Evolutionary conservation across 2,113 vertebrate genomes (phyloP).

Genomic region (Pseudorasbora parva): DNA sequence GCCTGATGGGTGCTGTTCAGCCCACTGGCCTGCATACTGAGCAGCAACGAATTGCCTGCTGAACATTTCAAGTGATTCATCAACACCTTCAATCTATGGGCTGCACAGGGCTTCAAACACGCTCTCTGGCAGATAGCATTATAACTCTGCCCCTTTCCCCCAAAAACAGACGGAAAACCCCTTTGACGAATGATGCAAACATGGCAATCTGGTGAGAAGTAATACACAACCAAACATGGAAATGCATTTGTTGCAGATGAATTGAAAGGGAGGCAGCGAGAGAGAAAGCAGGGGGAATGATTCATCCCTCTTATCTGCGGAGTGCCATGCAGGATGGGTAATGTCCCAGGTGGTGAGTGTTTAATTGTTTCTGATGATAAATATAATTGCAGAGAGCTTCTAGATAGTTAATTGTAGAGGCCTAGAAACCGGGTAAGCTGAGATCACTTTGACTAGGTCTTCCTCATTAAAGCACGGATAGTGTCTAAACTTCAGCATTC

Average conservation of each 20-base stretch:
- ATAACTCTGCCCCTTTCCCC: constrained; percentile 69
- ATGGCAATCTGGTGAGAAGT: constrained; percentile 71
- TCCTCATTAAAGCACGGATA: constrained; percentile 16
- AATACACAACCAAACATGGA: constrained; percentile 74
- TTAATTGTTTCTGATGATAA: constrained; percentile 61
- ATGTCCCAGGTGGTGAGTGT: constrained; percentile 47
- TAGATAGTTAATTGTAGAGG: constrained; percentile 53
- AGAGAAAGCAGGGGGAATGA: constrained; percentile 56
- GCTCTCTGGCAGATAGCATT: constrained; percentile 68
- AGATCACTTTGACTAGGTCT: constrained; percentile 12
- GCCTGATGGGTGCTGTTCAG: constrained; percentile 71
- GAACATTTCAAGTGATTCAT: constrained; percentile 76
- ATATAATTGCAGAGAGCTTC: constrained; percentile 56
- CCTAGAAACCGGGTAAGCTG: constrained; percentile 8
- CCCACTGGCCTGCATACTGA: constrained; percentile 79
- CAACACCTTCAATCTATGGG: constrained; percentile 76
- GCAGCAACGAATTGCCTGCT: constrained; percentile 79
- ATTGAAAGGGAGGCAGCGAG: constrained; percentile 47
- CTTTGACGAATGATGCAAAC: constrained; percentile 72
- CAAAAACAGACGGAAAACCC: constrained; percentile 62
- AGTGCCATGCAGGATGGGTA: constrained; percentile 55
- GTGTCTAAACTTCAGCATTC: background rate
- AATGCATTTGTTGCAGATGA: constrained; percentile 66
- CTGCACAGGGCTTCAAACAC: constrained; percentile 53
- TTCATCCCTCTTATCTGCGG: constrained; percentile 64